A percentile compares a stretch with the other conserved stretches of the same genome.
Evolutionary conservation across 2,113 vertebrate genomes (phyloP).

Genomic region (Lampris incognitus): DNA sequence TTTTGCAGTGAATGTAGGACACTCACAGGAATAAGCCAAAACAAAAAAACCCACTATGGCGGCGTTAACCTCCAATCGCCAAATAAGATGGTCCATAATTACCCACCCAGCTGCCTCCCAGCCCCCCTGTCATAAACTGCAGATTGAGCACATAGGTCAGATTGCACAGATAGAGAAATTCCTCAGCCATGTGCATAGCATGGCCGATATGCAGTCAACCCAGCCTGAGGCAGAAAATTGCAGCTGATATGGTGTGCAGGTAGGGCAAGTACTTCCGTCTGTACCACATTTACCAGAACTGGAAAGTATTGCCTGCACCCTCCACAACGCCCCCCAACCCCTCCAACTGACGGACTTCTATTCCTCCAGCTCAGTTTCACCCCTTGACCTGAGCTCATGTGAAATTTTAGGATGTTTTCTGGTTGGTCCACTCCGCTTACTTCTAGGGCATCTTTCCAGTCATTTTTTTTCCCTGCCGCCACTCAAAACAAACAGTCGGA

Average conservation of each 20-base stretch:
- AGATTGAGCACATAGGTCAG: constrained; percentile 4
- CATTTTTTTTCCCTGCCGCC: background rate
- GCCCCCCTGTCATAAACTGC: background rate
- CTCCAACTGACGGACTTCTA: background rate
- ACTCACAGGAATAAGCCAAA: background rate
- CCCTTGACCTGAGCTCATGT: background rate
- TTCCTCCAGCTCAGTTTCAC: background rate
- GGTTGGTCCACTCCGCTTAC: constrained; percentile 41
- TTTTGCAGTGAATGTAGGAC: too few relatives aligned
- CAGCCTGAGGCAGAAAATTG: background rate
- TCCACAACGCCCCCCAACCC: background rate
- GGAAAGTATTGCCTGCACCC: background rate
- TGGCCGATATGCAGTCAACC: background rate
- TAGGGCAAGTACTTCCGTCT: background rate
- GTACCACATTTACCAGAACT: background rate
- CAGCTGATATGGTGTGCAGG: background rate
- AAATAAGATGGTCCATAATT: background rate
- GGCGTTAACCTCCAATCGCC: background rate
- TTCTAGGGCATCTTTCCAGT: background rate
- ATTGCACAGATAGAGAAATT: background rate
- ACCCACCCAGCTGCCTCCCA: background rate
- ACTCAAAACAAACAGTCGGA: constrained; percentile 16
- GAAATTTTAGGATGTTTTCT: constrained; percentile 18
- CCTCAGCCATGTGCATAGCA: background rate
- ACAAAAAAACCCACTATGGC: constrained; percentile 1